Conservation (phyloP, 1,140 invertebrate species). For the Hyles vespertilio region DNA sequence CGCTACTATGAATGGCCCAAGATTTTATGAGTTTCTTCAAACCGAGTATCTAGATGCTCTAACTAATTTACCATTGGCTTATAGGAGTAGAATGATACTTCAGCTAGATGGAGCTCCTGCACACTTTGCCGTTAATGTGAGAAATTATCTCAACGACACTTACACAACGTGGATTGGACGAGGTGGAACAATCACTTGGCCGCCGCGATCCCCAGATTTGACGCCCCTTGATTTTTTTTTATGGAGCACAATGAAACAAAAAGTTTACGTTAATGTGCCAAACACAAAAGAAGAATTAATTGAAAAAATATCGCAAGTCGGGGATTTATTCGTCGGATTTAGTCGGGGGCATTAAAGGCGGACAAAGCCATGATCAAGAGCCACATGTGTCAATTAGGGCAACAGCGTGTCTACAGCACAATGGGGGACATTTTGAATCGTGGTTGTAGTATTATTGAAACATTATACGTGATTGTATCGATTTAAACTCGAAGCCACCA, state of each 20-base stretch:
- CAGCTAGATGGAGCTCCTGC: not conserved
- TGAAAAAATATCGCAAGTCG: slow-evolving; percentile 10
- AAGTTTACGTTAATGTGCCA: slow-evolving; percentile 9
- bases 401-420: slow-evolving; percentile 12
- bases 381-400: slow-evolving; percentile 13
- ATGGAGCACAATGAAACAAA: slow-evolving; percentile 12
- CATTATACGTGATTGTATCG: too few relatives aligned
- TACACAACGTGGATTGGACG: slow-evolving; percentile 19
- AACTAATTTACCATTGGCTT: not conserved
- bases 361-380: slow-evolving; percentile 13
- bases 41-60: too few relatives aligned
- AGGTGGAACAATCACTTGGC: slow-evolving; percentile 19
- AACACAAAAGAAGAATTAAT: slow-evolving; percentile 12
- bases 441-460: too few relatives aligned
- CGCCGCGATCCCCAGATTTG: not conserved
- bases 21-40: not conserved
- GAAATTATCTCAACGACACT: not conserved
- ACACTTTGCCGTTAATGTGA: too few relatives aligned
- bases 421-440: too few relatives aligned
- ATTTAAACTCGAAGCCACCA: too few relatives aligned
- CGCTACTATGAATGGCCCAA: not conserved
- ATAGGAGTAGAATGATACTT: slow-evolving; percentile 1
- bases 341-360: slow-evolving; percentile 10
- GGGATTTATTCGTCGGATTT: too few relatives aligned
- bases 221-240: slow-evolving; percentile 15